Evolutionary conservation across 2,113 vertebrate genomes (phyloP).

Genomic region (Thunnus thynnus): DNA sequence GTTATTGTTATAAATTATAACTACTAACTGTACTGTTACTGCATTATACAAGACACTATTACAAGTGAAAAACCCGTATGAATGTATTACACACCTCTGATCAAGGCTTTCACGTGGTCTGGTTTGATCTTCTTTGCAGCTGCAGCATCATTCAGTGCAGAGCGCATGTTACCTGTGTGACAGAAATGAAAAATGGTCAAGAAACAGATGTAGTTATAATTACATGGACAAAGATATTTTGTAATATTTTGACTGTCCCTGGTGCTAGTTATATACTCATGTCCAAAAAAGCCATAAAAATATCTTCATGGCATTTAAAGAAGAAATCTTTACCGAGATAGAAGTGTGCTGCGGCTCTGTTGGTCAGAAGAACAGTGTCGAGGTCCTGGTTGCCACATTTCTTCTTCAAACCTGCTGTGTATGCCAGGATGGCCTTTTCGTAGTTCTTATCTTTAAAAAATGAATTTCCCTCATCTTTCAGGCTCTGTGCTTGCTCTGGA

Average conservation of each 20-base stretch:
- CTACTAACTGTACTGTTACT: too few relatives aligned
- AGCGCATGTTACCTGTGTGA: slow-evolving; percentile 92
- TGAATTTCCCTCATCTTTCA: slow-evolving; percentile 93
- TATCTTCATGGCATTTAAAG: neutral
- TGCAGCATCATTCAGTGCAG: slow-evolving; percentile 89
- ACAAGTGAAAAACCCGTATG: neutral
- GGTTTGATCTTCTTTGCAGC: slow-evolving; percentile 92
- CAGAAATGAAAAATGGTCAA: neutral
- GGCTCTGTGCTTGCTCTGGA: slow-evolving; percentile 89
- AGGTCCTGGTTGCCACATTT: slow-evolving; percentile 86
- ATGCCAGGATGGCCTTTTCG: slow-evolving; percentile 86
- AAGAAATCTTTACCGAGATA: slow-evolving; percentile 84
- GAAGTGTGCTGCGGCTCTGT: slow-evolving; percentile 93
- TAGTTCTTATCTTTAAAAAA: slow-evolving; percentile 96
- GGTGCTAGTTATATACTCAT: neutral
- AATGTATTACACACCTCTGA: slow-evolving; percentile 87
- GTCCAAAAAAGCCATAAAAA: neutral
- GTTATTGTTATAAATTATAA: too few relatives aligned
- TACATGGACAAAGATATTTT: neutral
- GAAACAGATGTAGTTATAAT: neutral
- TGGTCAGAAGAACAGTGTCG: slow-evolving; percentile 88
- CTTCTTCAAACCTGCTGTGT: slow-evolving; percentile 90
- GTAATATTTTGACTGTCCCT: too few relatives aligned
- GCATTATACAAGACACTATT: too few relatives aligned
- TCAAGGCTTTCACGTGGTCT: slow-evolving; percentile 92